Evolutionary conservation across 2,888 invertebrate species (phyloP).

Genomic region (Hyppa rectilinea): DNA sequence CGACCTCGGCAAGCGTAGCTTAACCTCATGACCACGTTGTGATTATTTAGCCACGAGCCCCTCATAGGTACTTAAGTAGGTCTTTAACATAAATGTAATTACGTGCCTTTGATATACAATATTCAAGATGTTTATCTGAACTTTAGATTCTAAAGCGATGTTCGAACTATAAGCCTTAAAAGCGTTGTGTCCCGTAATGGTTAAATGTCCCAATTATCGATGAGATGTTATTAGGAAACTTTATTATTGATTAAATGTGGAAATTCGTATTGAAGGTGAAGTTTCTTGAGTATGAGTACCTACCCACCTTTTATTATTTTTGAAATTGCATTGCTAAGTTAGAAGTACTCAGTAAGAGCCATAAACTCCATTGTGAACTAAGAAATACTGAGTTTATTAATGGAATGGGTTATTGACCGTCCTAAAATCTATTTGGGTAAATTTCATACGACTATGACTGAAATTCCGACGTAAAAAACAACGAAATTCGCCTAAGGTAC

Average conservation of each 20-base stretch:
- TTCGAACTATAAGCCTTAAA: background rate
- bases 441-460: no score
- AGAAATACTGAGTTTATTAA: background rate
- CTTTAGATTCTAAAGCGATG: slow-evolving; percentile 34
- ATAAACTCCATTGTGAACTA: background rate
- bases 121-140: slow-evolving; percentile 47
- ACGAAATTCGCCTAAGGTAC: no score
- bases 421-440: no score
- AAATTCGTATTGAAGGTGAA: background rate
- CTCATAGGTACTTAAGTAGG: slow-evolving; percentile 36
- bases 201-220: slow-evolving; percentile 18
- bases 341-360: background rate
- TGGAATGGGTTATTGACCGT: background rate
- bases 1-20: no score
- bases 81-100: slow-evolving; percentile 34
- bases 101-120: slow-evolving; percentile 40
- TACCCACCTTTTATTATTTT: background rate
- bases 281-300: background rate
- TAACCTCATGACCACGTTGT: no score
- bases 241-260: background rate
- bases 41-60: no score
- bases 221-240: slow-evolving; percentile 7
- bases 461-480: no score
- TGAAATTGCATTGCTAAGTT: background rate
- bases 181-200: slow-evolving; percentile 3